Evolutionary conservation across 2,113 vertebrate genomes (phyloP).

Genomic region (Fulmarus glacialis): DNA sequence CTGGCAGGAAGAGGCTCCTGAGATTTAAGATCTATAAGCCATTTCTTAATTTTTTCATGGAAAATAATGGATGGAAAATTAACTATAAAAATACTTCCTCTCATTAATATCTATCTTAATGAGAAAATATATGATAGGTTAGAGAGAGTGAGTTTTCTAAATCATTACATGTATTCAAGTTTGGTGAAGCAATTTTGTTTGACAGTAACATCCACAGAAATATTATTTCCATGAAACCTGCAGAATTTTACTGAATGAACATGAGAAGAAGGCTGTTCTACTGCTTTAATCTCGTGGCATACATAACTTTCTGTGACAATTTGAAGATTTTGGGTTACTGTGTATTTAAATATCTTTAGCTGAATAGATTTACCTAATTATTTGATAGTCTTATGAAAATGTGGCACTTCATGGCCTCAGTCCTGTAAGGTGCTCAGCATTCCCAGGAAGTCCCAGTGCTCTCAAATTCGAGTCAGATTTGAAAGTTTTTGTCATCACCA

Average conservation of each 20-base stretch:
- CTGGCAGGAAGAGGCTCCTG: constrained; percentile 6
- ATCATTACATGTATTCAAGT: not conserved
- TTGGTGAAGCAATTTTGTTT: not conserved
- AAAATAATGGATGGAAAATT: not conserved
- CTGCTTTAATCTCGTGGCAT: not conserved
- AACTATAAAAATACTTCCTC: not conserved
- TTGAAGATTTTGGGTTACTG: not conserved
- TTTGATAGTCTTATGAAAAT: not conserved
- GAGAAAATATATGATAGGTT: constrained; percentile 32
- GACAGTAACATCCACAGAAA: not conserved
- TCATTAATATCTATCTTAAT: not conserved
- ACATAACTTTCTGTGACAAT: not conserved
- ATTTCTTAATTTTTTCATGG: constrained; percentile 44
- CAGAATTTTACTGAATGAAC: constrained; percentile 19
- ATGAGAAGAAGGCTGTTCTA: not conserved
- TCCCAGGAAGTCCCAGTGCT: not conserved
- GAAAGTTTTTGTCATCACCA: not conserved
- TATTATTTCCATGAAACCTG: constrained; percentile 37
- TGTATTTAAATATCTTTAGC: not conserved
- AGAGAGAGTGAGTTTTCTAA: constrained; percentile 44
- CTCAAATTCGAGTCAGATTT: not conserved
- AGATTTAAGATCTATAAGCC: constrained; percentile 29
- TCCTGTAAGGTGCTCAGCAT: not conserved
- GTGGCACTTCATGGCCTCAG: not conserved
- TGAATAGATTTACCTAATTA: not conserved